Conservation (phyloP, 2,888 invertebrate species). For the Kryphioiulus occultus region DNA sequence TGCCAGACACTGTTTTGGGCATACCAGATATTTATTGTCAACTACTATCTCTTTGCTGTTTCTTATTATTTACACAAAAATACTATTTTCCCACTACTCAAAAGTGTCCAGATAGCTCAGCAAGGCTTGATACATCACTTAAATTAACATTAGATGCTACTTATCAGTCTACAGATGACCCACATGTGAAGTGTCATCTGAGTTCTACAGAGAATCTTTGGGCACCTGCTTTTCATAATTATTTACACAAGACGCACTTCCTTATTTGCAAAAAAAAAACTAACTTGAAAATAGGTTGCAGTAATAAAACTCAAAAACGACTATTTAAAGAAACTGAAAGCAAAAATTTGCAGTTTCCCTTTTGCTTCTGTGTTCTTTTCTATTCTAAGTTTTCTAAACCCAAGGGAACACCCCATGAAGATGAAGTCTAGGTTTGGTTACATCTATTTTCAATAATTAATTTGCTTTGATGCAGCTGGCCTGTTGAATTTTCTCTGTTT, state of each 20-base stretch:
- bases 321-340: not conserved
- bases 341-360: not conserved
- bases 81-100: no score
- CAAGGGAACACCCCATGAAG: not conserved
- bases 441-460: not conserved
- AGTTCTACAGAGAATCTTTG: no score
- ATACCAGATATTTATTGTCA: not conserved
- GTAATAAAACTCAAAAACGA: constrained; percentile 5
- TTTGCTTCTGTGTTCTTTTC: not conserved
- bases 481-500: not conserved
- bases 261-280: not conserved
- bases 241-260: no score
- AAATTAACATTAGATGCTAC: no score
- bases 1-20: not conserved
- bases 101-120: no score
- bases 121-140: no score
- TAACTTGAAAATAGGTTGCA: not conserved
- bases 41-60: no score
- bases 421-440: not conserved
- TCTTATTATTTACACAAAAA: no score
- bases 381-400: not conserved
- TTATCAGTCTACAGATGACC: no score
- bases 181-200: no score
- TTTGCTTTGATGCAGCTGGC: not conserved
- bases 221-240: no score